Evolutionary conservation across 2,888 invertebrate species (phyloP).

Genomic region (Plagodis pulveraria): DNA sequence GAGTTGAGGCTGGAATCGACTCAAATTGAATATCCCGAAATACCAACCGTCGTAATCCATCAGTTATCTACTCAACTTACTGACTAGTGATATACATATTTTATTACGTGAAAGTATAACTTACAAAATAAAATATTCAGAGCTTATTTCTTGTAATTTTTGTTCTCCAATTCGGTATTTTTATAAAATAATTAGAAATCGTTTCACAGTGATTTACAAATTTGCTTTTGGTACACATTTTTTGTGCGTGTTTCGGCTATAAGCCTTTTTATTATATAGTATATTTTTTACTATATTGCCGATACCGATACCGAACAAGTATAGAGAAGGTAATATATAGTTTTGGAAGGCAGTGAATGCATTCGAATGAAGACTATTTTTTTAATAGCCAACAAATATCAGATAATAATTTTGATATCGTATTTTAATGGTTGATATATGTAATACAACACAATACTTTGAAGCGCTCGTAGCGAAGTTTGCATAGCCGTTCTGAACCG

Average conservation of each 20-base stretch:
- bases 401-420: background rate
- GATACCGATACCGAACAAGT: too few relatives aligned
- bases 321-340: too few relatives aligned
- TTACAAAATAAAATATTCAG: background rate
- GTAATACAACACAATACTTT: background rate
- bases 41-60: background rate
- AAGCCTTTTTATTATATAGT: too few relatives aligned
- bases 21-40: background rate
- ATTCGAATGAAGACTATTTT: constrained; percentile 14
- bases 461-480: too few relatives aligned
- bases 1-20: background rate
- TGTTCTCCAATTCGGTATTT: background rate
- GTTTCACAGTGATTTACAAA: too few relatives aligned
- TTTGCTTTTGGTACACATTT: too few relatives aligned
- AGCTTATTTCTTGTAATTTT: background rate
- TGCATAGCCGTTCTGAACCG: too few relatives aligned
- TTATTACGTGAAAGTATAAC: too few relatives aligned
- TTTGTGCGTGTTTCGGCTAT: background rate
- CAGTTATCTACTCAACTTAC: background rate
- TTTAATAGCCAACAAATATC: background rate
- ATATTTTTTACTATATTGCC: too few relatives aligned
- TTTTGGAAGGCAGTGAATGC: too few relatives aligned
- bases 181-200: too few relatives aligned
- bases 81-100: background rate
- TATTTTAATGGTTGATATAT: background rate